Evolutionary conservation across 1,140 invertebrate species (phyloP), one percentile per base, ranked within the genome.

Genomic region (Chelonus insularis): DNA sequence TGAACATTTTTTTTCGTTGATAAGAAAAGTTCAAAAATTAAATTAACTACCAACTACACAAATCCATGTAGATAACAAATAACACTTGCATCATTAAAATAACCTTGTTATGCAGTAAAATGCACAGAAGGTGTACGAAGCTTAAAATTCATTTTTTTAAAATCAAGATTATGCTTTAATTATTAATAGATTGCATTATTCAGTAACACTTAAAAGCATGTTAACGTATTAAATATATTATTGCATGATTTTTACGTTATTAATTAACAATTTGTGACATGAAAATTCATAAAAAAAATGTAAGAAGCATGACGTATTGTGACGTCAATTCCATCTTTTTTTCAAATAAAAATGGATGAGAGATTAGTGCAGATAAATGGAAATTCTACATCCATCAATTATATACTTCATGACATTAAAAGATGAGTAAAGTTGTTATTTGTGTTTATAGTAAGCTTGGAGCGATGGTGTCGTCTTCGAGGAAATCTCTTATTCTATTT

Each of bases 401-500:
- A n/a, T n/a, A n/a, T n/a, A n/a, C n/a, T n/a, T n/a, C n/a, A n/a
- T n/a, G 18, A 56, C 29, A 56, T n/a, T 16, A 9, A 45, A n/a
- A n/a, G n/a, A 63, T 66, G 69, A 57, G 73, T 74, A 75, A 7
- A 7, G 14, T n/a, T 39, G 3, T 39, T 39, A 39, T 12, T 12
- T 82, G 12, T 9, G 7, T 32, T 36, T 50, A 54, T 80, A 96
- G 94, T 91, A 63, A 91, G 87, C 77, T 82, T 88, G 62, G 89
- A 94, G 73, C 83, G 94, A 76, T 96, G 93, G 91, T 97, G 94
- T 82, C 87, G 94, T 60, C 84, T 98, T 14, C 86, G 92, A 71
- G 95, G 95, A 55, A 97, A 97, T 83, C 81, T 97, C 2, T 81
- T 98, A 48, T 97, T 98, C 84, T 97, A 96, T 81, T 90, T 96